phyloP scores from a whole-genome alignment of 2,113 vertebrate genomes.

The Entomyzon cyanotis region DNA sequence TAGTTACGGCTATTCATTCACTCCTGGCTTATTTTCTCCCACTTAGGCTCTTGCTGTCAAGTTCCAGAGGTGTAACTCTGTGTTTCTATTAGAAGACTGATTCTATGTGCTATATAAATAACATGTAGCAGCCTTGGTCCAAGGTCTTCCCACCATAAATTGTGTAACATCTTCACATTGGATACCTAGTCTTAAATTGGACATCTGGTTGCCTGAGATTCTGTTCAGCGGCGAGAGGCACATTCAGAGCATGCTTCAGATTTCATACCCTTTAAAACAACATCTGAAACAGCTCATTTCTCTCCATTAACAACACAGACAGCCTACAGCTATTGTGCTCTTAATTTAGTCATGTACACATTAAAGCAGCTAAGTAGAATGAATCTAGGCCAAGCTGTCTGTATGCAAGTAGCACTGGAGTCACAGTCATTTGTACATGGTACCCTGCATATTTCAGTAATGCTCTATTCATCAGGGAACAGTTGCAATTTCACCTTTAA shows the following conservation, averaged over 20 bases:
- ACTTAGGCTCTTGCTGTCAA: neutral
- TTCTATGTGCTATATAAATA: neutral
- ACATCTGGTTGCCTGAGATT: neutral
- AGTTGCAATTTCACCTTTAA: neutral
- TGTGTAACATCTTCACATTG: neutral
- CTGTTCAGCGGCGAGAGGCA: neutral
- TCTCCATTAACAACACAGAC: slow-evolving; percentile 14
- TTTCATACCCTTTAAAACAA: neutral
- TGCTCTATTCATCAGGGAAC: neutral
- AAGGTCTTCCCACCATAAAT: neutral
- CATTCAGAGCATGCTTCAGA: neutral
- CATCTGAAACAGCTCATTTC: slow-evolving; percentile 6
- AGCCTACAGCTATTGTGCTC: neutral
- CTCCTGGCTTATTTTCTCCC: neutral
- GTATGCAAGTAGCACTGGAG: neutral
- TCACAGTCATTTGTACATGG: neutral
- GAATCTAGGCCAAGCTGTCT: neutral
- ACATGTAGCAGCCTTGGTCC: neutral
- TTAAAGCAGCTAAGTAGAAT: slow-evolving; percentile 13
- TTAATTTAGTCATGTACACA: slow-evolving; percentile 30
- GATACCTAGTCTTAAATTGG: neutral
- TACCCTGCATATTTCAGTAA: neutral
- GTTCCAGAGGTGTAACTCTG: neutral
- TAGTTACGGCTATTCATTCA: neutral
- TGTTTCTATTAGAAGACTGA: neutral